phyloP scores from a whole-genome alignment of 2,888 invertebrate genomes.

The Cryptus armator region DNA sequence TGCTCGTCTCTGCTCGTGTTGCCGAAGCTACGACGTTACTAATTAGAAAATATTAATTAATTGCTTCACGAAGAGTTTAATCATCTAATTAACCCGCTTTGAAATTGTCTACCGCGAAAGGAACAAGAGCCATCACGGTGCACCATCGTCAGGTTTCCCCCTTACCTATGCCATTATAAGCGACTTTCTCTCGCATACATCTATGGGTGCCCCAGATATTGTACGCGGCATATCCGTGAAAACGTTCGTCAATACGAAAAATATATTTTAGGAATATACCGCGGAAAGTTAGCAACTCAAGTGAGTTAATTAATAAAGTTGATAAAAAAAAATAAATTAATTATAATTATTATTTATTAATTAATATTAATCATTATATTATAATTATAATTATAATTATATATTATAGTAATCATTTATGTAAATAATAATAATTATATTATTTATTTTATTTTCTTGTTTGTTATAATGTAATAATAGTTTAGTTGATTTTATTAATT shows the following conservation, averaged over 20 bases:
- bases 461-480: too few species aligned
- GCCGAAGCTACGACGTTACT: constrained; percentile 67
- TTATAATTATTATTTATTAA: too few species aligned
- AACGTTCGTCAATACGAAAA: not conserved
- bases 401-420: too few species aligned
- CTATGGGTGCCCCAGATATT: not conserved
- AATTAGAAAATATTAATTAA: constrained; percentile 82
- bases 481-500: too few species aligned
- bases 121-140: constrained; percentile 27
- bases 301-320: too few species aligned
- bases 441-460: too few species aligned
- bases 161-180: not conserved
- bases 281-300: not conserved
- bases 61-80: constrained; percentile 76
- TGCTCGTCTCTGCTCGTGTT: constrained; percentile 56
- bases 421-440: too few species aligned
- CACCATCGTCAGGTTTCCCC: not conserved
- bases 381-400: too few species aligned
- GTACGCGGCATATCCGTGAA: not conserved
- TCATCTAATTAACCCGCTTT: constrained; percentile 77
- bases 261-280: not conserved
- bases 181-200: not conserved
- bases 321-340: too few species aligned
- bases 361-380: too few species aligned
- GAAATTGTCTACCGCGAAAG: constrained; percentile 60